Evolutionary conservation across 2,888 invertebrate species (phyloP).

Genomic region (Psylliodes chrysocephalus): DNA sequence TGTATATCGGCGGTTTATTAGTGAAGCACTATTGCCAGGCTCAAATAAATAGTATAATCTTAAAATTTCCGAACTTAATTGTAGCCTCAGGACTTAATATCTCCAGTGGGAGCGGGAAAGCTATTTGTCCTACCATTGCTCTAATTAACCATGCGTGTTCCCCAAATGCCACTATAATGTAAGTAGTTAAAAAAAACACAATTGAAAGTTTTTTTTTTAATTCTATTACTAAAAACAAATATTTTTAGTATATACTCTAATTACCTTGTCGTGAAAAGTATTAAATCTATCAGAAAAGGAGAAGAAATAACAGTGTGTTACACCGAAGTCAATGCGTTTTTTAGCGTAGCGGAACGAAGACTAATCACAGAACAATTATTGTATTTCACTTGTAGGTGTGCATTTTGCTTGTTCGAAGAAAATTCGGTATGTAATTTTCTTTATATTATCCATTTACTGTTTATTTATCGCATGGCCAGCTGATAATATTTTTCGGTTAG

Average conservation of each 20-base stretch:
- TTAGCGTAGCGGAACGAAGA: constrained; percentile 36
- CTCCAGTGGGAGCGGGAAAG: constrained; percentile 44
- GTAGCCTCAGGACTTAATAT: constrained; percentile 40
- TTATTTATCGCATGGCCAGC: no score
- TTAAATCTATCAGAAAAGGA: constrained; percentile 41
- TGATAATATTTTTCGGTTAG: no score
- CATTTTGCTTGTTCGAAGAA: constrained; percentile 41
- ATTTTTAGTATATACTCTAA: constrained; percentile 46
- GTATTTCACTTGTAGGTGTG: constrained; percentile 45
- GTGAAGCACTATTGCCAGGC: constrained; percentile 51
- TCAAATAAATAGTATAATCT: constrained; percentile 42
- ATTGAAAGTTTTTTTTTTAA: neutral
- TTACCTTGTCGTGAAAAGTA: constrained; percentile 44
- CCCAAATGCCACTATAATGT: constrained; percentile 49
- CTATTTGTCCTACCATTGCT: constrained; percentile 49
- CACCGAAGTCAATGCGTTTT: constrained; percentile 42
- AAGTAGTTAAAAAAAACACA: constrained; percentile 32
- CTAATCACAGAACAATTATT: constrained; percentile 42
- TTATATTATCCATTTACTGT: no score
- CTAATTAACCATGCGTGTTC: constrained; percentile 48
- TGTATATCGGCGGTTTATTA: constrained; percentile 49
- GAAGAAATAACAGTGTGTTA: constrained; percentile 51
- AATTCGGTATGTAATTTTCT: constrained; percentile 45
- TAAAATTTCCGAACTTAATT: constrained; percentile 42
- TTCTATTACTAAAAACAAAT: neutral